Evolutionary conservation across 2,113 vertebrate genomes (phyloP).

Genomic region (Thomomys bottae): DNA sequence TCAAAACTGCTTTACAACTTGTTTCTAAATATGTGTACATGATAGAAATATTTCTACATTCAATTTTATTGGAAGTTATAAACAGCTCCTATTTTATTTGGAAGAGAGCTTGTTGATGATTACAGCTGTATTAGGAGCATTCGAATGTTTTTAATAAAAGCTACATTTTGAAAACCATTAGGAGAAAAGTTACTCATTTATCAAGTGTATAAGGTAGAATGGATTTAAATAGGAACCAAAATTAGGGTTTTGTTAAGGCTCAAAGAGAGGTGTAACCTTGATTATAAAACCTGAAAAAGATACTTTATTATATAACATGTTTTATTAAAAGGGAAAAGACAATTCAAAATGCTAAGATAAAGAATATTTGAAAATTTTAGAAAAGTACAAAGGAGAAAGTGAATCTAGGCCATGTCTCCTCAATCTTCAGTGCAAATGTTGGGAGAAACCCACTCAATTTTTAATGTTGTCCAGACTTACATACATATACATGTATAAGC

Average conservation of each 20-base stretch:
- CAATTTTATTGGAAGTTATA: background rate
- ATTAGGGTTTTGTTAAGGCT: background rate
- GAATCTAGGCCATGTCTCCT: background rate
- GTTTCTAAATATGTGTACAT: background rate
- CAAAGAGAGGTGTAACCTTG: conserved; percentile 3
- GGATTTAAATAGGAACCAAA: background rate
- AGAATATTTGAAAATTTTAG: conserved; percentile 17
- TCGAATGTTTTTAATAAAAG: background rate
- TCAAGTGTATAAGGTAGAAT: background rate
- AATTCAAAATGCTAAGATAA: conserved; percentile 27
- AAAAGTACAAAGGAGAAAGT: background rate
- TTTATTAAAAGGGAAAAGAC: background rate
- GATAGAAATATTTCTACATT: background rate
- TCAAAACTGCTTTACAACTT: background rate
- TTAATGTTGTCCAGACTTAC: background rate
- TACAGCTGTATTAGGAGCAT: background rate
- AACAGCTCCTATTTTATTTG: background rate
- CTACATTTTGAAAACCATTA: conserved; percentile 17
- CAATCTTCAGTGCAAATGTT: background rate
- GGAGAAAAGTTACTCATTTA: background rate
- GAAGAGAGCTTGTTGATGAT: background rate
- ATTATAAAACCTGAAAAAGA: conserved; percentile 8
- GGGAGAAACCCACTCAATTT: conserved; percentile 10
- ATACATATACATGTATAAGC: background rate
- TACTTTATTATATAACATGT: background rate